Percentiles rank a stretch among this genome's conserved stretches.
Conservation (phyloP, 2,113 vertebrate species). For the Sialia sialis region DNA sequence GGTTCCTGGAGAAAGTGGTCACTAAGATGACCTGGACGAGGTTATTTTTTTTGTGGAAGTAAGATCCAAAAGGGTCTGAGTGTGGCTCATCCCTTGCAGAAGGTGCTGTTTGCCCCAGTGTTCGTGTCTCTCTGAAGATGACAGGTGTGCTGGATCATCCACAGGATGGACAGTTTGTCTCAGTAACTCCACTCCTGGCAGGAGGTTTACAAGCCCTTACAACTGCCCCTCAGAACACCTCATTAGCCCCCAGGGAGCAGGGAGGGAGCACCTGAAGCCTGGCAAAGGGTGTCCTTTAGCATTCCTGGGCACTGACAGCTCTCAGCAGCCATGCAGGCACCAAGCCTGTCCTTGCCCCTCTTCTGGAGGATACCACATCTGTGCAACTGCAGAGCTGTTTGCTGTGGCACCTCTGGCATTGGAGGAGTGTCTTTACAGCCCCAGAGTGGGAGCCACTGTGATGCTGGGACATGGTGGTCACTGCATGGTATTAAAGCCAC, state of each 20-base stretch:
- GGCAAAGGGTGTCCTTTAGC: neutral
- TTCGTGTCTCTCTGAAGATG: neutral
- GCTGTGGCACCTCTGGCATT: rapidly evolving
- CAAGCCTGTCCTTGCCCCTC: neutral
- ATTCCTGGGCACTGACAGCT: neutral
- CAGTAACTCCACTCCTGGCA: neutral
- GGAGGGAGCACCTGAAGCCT: neutral
- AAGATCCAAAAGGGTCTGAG: neutral
- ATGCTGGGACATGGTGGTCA: neutral
- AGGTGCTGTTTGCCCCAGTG: neutral
- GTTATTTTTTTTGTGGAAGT: neutral
- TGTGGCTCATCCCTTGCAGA: neutral
- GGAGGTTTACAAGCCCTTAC: neutral
- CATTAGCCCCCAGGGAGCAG: neutral
- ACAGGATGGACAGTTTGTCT: neutral
- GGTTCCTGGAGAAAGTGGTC: neutral
- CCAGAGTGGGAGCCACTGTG: neutral
- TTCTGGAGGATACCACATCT: rapidly evolving
- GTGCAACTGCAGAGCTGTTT: neutral
- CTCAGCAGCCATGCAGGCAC: neutral
- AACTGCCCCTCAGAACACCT: neutral
- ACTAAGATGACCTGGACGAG: neutral
- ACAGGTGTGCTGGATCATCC: neutral
- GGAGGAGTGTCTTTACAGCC: neutral
- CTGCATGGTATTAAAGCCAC: neutral